A percentile compares a stretch with the other conserved stretches of the same genome.
phyloP scores from a whole-genome alignment of 2,797 vertebrate genomes.

The Chiloscyllium punctatum region DNA sequence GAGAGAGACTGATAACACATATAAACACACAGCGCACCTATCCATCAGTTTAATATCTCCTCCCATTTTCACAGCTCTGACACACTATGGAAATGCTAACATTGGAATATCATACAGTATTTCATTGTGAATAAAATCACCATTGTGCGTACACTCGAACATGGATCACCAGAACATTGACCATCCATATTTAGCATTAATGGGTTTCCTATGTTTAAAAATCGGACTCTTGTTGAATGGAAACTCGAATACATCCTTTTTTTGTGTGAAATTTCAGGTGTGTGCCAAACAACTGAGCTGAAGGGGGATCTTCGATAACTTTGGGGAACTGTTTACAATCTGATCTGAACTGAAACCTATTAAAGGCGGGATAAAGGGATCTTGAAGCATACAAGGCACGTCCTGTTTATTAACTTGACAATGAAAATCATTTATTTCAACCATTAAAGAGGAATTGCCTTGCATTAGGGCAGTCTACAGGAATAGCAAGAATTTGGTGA shows the following conservation, averaged over 20 bases:
- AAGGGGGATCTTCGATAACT: not conserved
- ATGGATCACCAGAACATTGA: not conserved
- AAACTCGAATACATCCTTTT: not conserved
- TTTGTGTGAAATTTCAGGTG: not conserved
- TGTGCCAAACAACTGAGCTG: not conserved
- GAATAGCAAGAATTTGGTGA: not conserved
- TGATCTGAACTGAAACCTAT: not conserved
- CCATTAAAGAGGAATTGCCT: not conserved
- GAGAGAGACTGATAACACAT: not conserved
- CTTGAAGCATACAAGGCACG: not conserved
- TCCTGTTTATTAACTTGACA: not conserved
- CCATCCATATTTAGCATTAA: not conserved
- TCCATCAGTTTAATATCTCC: slow-evolving; percentile 6
- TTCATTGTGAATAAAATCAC: not conserved
- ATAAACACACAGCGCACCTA: slow-evolving; percentile 6
- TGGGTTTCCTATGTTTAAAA: not conserved
- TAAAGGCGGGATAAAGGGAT: not conserved
- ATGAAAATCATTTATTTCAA: not conserved
- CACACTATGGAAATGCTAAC: not conserved
- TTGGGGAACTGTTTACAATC: not conserved
- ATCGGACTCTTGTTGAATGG: not conserved
- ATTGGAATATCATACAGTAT: not conserved
- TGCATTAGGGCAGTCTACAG: not conserved
- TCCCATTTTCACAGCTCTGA: not conserved
- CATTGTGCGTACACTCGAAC: not conserved